Evolutionary conservation across 2,888 invertebrate species (phyloP), one percentile per base, ranked within the genome.

Genomic region (Trissolcus brochymenae): DNA sequence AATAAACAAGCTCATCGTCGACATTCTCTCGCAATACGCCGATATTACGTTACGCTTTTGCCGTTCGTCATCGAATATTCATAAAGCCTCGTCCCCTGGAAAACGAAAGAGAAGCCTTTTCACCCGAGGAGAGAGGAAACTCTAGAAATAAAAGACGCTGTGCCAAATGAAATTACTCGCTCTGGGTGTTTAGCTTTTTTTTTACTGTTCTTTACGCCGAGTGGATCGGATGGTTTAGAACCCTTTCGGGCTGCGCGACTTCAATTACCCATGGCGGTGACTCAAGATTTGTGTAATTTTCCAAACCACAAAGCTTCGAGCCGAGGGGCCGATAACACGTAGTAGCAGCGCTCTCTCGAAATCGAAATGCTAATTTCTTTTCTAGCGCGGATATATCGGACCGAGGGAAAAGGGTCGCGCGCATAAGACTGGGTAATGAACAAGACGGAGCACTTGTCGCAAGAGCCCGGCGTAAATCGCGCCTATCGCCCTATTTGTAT

Each of bases 341-440:
- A 76, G 71, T 71, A 76, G 21, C 53, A 14, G 41, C 66, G 62
- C 55, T 62, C 55, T 62, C 59, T 56, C 75, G 53, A 65, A 78
- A 78, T 78, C 72, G 78, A 67, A 72, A 78, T 78, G 78, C 78
- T 75, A 78, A 78, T 78, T 78, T 72, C 78, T 72, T 75, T 70
- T 59, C 78, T 74, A 60, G 74, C 64, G 67, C 67, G 66, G 60
- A 67, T 60, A 60, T 65, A 73, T 68, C 68, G 77, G 64, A 35
- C 59, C 6, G 17, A 6, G 56, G 46, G 17, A 55, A 56, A 71
- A 67, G 68, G 57, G 57, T 29, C 61, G 62, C 66, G 61, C 54
- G 51, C 54, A 46, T 14, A n/a, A 53, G 67, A 64, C 71, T 76
- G 64, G 66, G 61, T 61, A 71, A 76, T 71, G 70, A 61, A 51